These are phyloP conservation scores for Hyperopisus bebe DNA, from an alignment of 2,113 vertebrate genomes.

Conservation along the genomic window DNA sequence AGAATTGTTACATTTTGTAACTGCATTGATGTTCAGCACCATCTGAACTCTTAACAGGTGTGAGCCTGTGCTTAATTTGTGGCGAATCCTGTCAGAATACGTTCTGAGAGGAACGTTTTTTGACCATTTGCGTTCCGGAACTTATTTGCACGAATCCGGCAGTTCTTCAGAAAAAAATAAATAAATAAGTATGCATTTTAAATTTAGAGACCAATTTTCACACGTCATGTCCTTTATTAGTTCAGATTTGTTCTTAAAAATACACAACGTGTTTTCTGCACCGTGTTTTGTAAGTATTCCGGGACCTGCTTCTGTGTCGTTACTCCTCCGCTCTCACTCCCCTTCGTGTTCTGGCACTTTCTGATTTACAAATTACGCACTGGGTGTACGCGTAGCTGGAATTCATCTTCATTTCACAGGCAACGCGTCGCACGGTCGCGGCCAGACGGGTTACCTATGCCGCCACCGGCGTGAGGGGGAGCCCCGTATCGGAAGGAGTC, in stretches of 20 bases:
- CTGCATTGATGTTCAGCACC: neutral
- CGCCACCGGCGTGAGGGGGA: slow-evolving; percentile 91
- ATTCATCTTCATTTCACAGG: neutral
- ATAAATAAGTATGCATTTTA: too few species aligned
- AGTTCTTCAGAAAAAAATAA: neutral
- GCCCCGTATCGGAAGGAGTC: slow-evolving; percentile 96
- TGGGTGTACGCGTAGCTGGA: neutral
- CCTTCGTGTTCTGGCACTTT: neutral
- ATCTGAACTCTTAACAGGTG: neutral
- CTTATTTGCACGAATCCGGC: neutral
- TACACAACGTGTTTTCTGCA: neutral
- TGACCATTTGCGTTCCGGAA: neutral
- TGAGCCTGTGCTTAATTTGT: neutral
- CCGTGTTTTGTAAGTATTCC: neutral
- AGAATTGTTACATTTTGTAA: neutral
- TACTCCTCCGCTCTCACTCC: neutral
- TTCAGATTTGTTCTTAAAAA: too few species aligned
- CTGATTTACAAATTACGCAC: neutral
- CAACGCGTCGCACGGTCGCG: neutral
- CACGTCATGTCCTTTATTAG: too few species aligned
- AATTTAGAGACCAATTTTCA: too few species aligned
- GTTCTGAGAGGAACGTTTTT: neutral
- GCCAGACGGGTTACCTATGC: slow-evolving; percentile 74
- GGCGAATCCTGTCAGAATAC: neutral
- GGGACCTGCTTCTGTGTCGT: neutral